Percentiles rank a stretch among this genome's conserved stretches.
Evolutionary conservation across 2,797 vertebrate genomes (phyloP).

Genomic region (Aphelocoma californica): DNA sequence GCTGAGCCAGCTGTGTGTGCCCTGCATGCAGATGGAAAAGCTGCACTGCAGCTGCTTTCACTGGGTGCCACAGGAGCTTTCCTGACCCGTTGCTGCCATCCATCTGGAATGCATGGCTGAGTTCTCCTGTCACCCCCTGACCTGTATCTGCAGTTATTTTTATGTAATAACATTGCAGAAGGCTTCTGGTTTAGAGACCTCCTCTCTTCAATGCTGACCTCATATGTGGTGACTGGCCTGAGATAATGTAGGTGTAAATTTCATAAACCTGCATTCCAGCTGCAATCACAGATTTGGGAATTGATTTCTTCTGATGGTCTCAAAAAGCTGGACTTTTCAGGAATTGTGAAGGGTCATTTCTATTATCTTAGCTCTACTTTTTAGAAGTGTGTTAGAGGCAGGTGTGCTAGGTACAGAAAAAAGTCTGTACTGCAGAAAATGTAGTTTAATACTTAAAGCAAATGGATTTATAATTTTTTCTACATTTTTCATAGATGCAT

Average conservation of each 20-base stretch:
- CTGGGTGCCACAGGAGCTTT: neutral
- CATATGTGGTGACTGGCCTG: neutral
- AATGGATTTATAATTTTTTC: neutral
- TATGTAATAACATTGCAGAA: neutral
- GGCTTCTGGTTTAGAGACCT: neutral
- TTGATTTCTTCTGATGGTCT: neutral
- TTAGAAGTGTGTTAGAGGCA: neutral
- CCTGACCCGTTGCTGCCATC: neutral
- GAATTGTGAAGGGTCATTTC: neutral
- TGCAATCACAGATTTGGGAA: neutral
- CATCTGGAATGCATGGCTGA: neutral
- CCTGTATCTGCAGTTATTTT: neutral
- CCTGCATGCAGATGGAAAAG: rapidly evolving
- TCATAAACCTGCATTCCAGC: neutral
- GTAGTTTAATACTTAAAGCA: neutral
- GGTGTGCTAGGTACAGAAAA: neutral
- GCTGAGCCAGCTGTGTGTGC: neutral
- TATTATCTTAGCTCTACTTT: neutral
- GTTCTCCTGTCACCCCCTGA: neutral
- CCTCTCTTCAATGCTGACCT: neutral
- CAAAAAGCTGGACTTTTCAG: neutral
- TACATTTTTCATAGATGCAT: neutral
- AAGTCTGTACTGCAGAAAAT: neutral
- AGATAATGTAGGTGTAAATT: neutral
- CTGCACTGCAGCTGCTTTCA: neutral